Percentiles rank a stretch among this genome's conserved stretches.
phyloP scores from a whole-genome alignment of 2,113 vertebrate species.

The Copsychus sechellarum region DNA sequence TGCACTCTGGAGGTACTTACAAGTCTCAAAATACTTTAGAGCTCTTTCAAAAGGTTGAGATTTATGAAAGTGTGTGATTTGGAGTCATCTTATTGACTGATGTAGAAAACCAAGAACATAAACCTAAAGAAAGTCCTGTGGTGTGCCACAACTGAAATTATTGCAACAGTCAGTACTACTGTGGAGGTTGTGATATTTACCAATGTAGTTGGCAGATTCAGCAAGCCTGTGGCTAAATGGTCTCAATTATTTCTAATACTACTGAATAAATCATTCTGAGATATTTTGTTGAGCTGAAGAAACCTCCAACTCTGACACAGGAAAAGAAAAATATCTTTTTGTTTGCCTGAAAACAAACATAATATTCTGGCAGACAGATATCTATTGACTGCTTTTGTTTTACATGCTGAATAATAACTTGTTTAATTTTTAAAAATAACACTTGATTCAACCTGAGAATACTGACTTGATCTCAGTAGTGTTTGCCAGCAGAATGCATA shows the following conservation, averaged over 20 bases:
- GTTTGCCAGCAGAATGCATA: neutral
- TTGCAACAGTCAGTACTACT: neutral
- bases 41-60: neutral
- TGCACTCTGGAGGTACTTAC: neutral
- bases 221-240: neutral
- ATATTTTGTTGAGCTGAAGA: neutral
- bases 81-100: neutral
- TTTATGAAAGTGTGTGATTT: neutral
- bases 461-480: fast-evolving
- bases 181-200: neutral
- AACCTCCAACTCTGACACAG: fast-evolving
- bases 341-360: neutral
- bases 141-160: neutral
- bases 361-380: neutral
- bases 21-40: neutral
- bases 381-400: neutral
- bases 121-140: neutral
- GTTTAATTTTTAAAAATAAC: neutral
- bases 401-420: neutral
- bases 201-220: neutral
- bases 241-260: neutral
- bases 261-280: neutral
- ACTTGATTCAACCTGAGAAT: neutral
- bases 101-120: neutral
- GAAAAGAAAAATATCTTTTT: neutral